Conservation (phyloP, 1,140 invertebrate genomes). For the Zaprionus davidi region DNA sequence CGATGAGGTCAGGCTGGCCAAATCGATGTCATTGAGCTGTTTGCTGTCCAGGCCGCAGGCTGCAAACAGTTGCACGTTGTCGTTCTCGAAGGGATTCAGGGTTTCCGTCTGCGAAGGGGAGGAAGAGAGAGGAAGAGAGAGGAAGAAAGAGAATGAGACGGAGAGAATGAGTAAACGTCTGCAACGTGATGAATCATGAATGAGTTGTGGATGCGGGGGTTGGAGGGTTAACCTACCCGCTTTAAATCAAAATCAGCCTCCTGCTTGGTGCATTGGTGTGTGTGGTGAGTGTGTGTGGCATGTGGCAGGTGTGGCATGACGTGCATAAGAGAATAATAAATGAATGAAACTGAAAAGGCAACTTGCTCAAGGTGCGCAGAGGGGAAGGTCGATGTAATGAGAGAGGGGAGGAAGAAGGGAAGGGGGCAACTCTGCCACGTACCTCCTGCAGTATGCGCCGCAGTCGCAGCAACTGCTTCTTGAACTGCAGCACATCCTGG, state of each 20-base stretch:
- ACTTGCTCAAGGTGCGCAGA: background rate
- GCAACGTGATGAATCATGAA: conserved; percentile 9
- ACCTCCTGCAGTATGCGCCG: conserved; percentile 88
- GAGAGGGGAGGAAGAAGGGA: background rate
- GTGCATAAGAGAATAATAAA: conserved; percentile 40
- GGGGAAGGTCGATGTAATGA: too few relatives aligned
- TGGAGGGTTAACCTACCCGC: conserved; percentile 54
- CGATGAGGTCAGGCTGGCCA: conserved; percentile 83
- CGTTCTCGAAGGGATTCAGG: conserved; percentile 93
- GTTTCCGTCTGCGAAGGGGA: conserved; percentile 88
- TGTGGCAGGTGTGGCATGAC: conserved; percentile 28
- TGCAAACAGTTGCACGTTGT: conserved; percentile 91
- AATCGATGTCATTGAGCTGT: conserved; percentile 86
- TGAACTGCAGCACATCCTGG: conserved; percentile 89
- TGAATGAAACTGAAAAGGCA: conserved; percentile 13
- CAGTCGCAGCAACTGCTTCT: conserved; percentile 88
- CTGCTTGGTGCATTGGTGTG: conserved; percentile 47
- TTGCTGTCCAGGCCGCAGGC: conserved; percentile 85
- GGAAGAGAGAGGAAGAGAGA: conserved; percentile 11
- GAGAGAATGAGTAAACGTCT: background rate
- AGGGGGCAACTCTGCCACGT: conserved; percentile 17
- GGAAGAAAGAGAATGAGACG: conserved; percentile 1
- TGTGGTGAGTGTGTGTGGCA: conserved; percentile 8
- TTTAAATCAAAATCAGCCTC: conserved; percentile 68
- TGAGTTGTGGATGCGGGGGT: background rate